phyloP scores from a whole-genome alignment of 2,888 invertebrate genomes.

The Aporophyla lueneburgensis region DNA sequence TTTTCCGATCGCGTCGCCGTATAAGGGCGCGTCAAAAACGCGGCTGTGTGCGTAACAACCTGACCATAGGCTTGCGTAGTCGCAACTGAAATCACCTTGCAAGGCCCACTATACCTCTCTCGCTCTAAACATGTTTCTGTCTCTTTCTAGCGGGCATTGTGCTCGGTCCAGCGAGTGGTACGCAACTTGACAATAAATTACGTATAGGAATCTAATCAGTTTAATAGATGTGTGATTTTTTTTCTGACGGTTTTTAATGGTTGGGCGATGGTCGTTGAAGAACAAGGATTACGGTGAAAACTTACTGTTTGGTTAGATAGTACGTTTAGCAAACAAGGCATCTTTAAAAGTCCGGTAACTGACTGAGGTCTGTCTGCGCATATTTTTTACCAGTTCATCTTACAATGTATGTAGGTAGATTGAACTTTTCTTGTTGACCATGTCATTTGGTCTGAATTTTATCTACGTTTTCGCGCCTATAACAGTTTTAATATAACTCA shows the following conservation, averaged over 20 bases:
- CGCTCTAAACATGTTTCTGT: slow-evolving; percentile 79
- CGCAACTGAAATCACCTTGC: slow-evolving; percentile 91
- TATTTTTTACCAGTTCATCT: slow-evolving; percentile 34
- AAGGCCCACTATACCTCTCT: slow-evolving; percentile 88
- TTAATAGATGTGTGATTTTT: slow-evolving; percentile 89
- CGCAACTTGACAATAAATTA: slow-evolving; percentile 89
- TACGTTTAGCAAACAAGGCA: slow-evolving; percentile 36
- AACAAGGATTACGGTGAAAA: slow-evolving; percentile 42
- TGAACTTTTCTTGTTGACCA: slow-evolving; percentile 14
- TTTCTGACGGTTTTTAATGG: slow-evolving; percentile 67
- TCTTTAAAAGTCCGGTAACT: slow-evolving; percentile 23
- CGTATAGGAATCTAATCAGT: slow-evolving; percentile 90
- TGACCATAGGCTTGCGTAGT: slow-evolving; percentile 88
- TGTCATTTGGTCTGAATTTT: slow-evolving; percentile 3
- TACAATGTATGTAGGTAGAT: slow-evolving; percentile 15
- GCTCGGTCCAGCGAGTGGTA: slow-evolving; percentile 80
- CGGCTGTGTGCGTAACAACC: slow-evolving; percentile 87
- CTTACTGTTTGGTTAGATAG: slow-evolving; percentile 38
- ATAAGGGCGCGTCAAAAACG: slow-evolving; percentile 71
- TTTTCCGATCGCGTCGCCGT: slow-evolving; percentile 79
- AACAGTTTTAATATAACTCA: neutral
- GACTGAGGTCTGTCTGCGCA: slow-evolving; percentile 7
- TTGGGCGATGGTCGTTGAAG: slow-evolving; percentile 17
- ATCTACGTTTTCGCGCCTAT: neutral
- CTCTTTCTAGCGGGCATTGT: slow-evolving; percentile 89